These are phyloP conservation scores for Macaca nemestrina DNA, from an alignment of 2,113 vertebrate genomes.

Conservation along the genomic window DNA sequence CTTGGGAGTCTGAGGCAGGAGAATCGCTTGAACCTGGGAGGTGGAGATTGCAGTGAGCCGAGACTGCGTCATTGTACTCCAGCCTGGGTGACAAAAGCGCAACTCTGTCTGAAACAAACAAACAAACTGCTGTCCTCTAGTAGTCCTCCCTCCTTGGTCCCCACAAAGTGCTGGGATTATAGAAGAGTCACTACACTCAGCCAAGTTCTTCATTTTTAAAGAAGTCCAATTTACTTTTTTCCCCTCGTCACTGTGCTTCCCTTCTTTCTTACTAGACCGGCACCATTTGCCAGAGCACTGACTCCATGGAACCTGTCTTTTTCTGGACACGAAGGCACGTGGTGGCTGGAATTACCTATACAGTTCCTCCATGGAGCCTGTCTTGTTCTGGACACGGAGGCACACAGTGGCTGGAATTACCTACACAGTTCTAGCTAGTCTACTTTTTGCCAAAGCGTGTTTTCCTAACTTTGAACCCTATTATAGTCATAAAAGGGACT, in stretches of 20 bases:
- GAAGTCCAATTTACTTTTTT: neutral
- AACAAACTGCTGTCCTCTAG: too few relatives aligned
- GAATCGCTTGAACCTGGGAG: too few relatives aligned
- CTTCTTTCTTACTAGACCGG: neutral
- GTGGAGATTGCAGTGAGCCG: too few relatives aligned
- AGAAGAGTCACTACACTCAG: too few relatives aligned
- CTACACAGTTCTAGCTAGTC: neutral
- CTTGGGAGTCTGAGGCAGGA: too few relatives aligned
- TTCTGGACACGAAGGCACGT: neutral
- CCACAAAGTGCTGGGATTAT: too few relatives aligned
- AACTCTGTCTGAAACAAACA: too few relatives aligned
- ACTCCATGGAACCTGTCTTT: neutral
- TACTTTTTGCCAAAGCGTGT: neutral
- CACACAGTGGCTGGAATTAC: neutral
- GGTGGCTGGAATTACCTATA: neutral
- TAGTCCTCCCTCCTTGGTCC: too few relatives aligned
- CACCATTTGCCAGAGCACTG: neutral
- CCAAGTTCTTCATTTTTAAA: neutral
- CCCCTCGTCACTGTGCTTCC: neutral
- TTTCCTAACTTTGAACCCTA: neutral
- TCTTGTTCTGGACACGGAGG: neutral
- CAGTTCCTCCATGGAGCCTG: neutral
- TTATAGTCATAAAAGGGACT: neutral
- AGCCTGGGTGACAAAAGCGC: too few relatives aligned
- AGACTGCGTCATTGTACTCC: too few relatives aligned